A percentile compares a stretch with the other conserved stretches of the same genome.
These are phyloP conservation scores for Platyrinchus mystaceus DNA, from an alignment of 2,797 vertebrate species.

Conservation along the genomic window DNA sequence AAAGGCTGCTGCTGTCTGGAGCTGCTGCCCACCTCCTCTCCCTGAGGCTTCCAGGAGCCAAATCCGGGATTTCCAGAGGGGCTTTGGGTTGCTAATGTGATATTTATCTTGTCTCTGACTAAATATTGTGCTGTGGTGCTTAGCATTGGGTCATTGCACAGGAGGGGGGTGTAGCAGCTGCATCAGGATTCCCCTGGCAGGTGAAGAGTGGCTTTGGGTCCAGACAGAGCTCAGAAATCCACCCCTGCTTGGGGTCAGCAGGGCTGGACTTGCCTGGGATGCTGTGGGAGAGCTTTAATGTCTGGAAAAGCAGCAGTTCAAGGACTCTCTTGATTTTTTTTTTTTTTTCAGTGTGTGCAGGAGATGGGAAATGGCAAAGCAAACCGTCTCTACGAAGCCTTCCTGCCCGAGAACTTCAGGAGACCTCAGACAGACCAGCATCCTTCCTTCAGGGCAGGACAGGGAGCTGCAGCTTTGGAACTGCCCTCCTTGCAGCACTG, in stretches of 20 bases:
- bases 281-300: background rate
- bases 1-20: background rate
- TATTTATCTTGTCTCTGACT: background rate
- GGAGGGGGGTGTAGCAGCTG: background rate
- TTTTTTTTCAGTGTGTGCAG: constrained; percentile 86
- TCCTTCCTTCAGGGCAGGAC: constrained; percentile 68
- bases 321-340: background rate
- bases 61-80: background rate
- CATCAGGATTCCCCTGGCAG: background rate
- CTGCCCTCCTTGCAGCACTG: background rate
- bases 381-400: constrained; percentile 93
- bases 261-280: accelerated
- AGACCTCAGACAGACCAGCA: constrained; percentile 93
- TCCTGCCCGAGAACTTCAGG: constrained; percentile 94
- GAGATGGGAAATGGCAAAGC: constrained; percentile 98
- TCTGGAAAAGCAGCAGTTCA: accelerated
- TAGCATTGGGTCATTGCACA: accelerated
- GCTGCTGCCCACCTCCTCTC: background rate
- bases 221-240: background rate
- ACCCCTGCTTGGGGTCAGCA: accelerated
- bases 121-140: background rate
- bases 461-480: background rate
- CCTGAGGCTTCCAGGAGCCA: background rate
- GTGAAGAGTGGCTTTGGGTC: background rate
- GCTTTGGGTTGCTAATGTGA: background rate